Conservation (phyloP, 2,888 invertebrate species). For the Drosophila hawaiiensis region DNA sequence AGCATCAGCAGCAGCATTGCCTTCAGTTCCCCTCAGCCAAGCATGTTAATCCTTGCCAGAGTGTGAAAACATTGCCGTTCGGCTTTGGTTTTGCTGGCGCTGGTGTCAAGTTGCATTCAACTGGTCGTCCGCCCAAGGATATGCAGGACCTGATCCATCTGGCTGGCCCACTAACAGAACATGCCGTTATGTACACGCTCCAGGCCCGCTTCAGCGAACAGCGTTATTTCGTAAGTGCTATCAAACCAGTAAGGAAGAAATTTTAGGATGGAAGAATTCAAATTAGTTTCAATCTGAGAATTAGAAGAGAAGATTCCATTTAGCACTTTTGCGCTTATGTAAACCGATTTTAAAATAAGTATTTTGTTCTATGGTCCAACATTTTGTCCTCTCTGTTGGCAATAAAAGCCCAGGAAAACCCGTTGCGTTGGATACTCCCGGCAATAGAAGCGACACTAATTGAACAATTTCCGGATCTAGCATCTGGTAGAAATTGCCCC, state of each 20-base stretch:
- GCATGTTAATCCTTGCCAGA: constrained; percentile 82
- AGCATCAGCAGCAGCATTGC: constrained; percentile 34
- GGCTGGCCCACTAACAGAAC: constrained; percentile 96
- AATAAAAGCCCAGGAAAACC: neutral
- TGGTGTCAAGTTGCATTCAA: constrained; percentile 38
- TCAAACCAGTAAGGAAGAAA: neutral
- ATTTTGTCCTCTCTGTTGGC: neutral
- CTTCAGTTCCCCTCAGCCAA: constrained; percentile 74
- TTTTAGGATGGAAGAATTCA: neutral
- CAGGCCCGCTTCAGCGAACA: constrained; percentile 95
- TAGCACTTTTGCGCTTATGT: neutral
- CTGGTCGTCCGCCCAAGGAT: constrained; percentile 83
- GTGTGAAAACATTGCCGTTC: constrained; percentile 79
- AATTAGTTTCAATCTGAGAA: neutral
- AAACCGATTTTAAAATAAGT: neutral
- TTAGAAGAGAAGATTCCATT: neutral
- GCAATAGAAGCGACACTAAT: neutral
- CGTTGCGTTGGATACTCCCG: neutral
- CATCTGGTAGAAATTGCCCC: neutral
- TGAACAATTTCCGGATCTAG: neutral
- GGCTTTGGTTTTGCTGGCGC: constrained; percentile 61
- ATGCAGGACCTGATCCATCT: constrained; percentile 96
- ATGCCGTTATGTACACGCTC: constrained; percentile 95
- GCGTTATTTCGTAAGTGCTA: constrained; percentile 92
- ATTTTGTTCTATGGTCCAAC: neutral